These are phyloP conservation scores for Priocnemis perturbator DNA, from an alignment of 2,888 invertebrate genomes.

Conservation along the genomic window DNA sequence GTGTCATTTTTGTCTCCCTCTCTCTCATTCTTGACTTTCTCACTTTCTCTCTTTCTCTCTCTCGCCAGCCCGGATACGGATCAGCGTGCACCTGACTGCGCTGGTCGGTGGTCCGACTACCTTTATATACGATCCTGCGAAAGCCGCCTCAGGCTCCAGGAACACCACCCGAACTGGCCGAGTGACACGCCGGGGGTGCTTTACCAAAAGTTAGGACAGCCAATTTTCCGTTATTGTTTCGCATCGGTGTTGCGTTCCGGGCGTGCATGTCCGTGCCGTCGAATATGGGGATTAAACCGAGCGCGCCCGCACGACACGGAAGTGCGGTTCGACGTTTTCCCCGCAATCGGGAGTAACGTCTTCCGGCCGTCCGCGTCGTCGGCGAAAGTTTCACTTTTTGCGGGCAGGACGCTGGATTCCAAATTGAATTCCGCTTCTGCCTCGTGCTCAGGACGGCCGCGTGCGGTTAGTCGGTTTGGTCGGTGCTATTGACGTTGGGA, in stretches of 20 bases:
- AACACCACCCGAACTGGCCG: slow-evolving; percentile 19
- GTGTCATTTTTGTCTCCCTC: neutral
- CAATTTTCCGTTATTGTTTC: slow-evolving; percentile 45
- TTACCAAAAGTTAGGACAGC: slow-evolving; percentile 27
- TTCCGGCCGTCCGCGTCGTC: slow-evolving; percentile 1
- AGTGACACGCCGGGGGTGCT: slow-evolving; percentile 7
- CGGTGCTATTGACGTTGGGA: too few species aligned
- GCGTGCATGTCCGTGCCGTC: slow-evolving; percentile 9
- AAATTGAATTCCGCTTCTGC: slow-evolving; percentile 20
- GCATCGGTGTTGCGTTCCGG: neutral
- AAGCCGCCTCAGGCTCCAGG: slow-evolving; percentile 29
- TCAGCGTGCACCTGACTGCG: slow-evolving; percentile 8
- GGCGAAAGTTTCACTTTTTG: slow-evolving; percentile 4
- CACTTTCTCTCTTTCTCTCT: slow-evolving; percentile 14
- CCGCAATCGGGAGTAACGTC: slow-evolving; percentile 16
- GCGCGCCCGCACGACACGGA: slow-evolving; percentile 18
- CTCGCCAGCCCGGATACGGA: neutral
- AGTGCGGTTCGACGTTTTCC: slow-evolving; percentile 16
- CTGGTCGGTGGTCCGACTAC: neutral
- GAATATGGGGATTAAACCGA: slow-evolving; percentile 12
- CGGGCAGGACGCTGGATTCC: slow-evolving; percentile 18
- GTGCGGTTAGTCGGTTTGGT: too few species aligned
- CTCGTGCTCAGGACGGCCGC: too few species aligned
- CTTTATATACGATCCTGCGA: slow-evolving; percentile 41
- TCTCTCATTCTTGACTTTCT: neutral